Evolutionary conservation across 2,113 vertebrate species (phyloP).

Genomic region (Phrynocephalus versicolor): DNA sequence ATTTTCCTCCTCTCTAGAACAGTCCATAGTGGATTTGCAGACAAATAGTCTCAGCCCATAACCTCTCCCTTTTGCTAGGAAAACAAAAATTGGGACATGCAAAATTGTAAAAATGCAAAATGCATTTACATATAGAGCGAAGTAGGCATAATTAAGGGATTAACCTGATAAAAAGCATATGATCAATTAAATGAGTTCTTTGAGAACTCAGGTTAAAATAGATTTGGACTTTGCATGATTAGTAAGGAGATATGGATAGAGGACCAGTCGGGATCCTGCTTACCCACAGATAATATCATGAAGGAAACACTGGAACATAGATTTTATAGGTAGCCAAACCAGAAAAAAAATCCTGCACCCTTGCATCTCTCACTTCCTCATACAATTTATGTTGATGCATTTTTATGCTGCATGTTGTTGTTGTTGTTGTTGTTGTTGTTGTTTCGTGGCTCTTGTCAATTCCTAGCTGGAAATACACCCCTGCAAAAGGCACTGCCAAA

Average conservation of each 20-base stretch:
- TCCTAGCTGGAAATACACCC: slow-evolving; percentile 45
- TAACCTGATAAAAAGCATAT: not conserved
- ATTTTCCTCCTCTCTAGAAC: no score
- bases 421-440: not conserved
- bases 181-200: not conserved
- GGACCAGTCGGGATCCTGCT: no score
- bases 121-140: not conserved
- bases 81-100: not conserved
- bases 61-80: not conserved
- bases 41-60: no score
- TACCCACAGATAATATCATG: not conserved
- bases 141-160: no score
- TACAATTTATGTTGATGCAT: slow-evolving; percentile 40
- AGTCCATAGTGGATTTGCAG: no score
- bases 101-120: not conserved
- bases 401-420: slow-evolving; percentile 14
- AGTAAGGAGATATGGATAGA: not conserved
- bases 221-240: not conserved
- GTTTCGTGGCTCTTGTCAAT: not conserved
- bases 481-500: slow-evolving; percentile 61
- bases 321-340: not conserved
- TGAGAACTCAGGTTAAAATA: not conserved
- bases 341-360: not conserved
- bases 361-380: slow-evolving; percentile 24
- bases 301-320: not conserved